Evolutionary conservation across 2,113 vertebrate genomes (phyloP).

Genomic region (Felis catus): DNA sequence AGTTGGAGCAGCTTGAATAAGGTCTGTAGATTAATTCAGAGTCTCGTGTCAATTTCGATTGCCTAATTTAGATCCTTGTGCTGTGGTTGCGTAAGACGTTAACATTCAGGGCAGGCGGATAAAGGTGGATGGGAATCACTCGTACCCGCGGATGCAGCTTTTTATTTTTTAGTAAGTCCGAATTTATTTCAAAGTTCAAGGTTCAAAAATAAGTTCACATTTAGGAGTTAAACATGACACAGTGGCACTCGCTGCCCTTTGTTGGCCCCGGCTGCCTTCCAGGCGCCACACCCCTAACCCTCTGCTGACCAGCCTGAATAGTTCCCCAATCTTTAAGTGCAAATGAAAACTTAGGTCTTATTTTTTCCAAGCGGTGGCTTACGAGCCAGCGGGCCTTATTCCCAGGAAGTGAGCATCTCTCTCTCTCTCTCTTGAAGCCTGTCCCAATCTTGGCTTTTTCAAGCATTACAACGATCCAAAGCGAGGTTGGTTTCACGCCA

Average conservation of each 20-base stretch:
- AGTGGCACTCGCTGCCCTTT: not conserved
- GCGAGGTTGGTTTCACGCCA: accelerated
- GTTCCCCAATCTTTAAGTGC: not conserved
- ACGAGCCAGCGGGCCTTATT: not conserved
- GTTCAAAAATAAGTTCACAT: not conserved
- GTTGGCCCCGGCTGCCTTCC: no score
- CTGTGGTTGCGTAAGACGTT: not conserved
- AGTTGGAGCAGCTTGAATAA: not conserved
- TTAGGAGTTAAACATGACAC: not conserved
- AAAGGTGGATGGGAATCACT: not conserved
- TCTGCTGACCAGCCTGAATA: not conserved
- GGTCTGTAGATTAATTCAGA: not conserved
- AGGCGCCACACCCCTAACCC: accelerated
- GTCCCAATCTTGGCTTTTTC: not conserved
- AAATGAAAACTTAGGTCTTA: not conserved
- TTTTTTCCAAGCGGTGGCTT: not conserved
- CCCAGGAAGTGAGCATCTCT: not conserved
- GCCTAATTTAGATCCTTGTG: not conserved
- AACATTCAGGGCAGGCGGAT: not conserved
- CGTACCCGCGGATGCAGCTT: not conserved
- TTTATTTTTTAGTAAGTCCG: not conserved
- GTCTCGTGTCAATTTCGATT: not conserved
- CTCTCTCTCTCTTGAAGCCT: not conserved
- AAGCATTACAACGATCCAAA: not conserved
- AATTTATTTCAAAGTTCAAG: not conserved